Evolutionary conservation across 2,113 vertebrate genomes (phyloP).

Genomic region (Brachionichthys hirsutus): DNA sequence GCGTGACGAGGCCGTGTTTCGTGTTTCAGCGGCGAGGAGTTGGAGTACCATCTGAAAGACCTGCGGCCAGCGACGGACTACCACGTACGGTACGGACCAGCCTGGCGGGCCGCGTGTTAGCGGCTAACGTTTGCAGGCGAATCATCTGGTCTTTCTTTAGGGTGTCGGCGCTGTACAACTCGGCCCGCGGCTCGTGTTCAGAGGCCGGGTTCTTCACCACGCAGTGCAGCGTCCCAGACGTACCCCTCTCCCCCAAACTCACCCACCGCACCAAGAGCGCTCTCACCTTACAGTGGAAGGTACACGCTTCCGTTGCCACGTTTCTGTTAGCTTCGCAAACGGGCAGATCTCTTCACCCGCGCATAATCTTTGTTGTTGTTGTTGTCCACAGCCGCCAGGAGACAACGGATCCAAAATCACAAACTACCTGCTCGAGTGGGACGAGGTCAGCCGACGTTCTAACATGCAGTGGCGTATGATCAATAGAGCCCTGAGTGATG

Average conservation of each 20-base stretch:
- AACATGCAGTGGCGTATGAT: no score
- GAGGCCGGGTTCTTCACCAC: slow-evolving; percentile 91
- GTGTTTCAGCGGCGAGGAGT: slow-evolving; percentile 89
- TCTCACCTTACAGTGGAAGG: slow-evolving; percentile 96
- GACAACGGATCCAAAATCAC: slow-evolving; percentile 99
- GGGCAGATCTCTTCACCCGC: no score
- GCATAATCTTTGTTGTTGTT: slow-evolving; percentile 13
- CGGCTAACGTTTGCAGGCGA: no score
- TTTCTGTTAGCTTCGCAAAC: no score
- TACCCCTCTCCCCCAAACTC: slow-evolving; percentile 88
- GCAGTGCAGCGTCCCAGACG: slow-evolving; percentile 89
- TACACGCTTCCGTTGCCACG: slow-evolving; percentile 49
- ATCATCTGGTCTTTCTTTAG: slow-evolving; percentile 64
- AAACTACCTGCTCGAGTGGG: slow-evolving; percentile 97
- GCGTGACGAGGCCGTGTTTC: slow-evolving; percentile 18
- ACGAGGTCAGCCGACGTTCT: no score
- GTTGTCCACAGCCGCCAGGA: slow-evolving; percentile 82
- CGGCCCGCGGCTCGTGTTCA: slow-evolving; percentile 88
- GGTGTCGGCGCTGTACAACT: slow-evolving; percentile 88
- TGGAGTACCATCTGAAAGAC: slow-evolving; percentile 94
- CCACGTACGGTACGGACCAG: slow-evolving; percentile 86
- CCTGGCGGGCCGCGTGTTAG: slow-evolving; percentile 2
- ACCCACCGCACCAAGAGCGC: slow-evolving; percentile 91
- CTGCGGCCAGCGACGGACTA: slow-evolving; percentile 95
- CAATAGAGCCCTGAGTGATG: no score